phyloP scores from a whole-genome alignment of 2,797 vertebrate genomes.

The Anguilla pacifica region DNA sequence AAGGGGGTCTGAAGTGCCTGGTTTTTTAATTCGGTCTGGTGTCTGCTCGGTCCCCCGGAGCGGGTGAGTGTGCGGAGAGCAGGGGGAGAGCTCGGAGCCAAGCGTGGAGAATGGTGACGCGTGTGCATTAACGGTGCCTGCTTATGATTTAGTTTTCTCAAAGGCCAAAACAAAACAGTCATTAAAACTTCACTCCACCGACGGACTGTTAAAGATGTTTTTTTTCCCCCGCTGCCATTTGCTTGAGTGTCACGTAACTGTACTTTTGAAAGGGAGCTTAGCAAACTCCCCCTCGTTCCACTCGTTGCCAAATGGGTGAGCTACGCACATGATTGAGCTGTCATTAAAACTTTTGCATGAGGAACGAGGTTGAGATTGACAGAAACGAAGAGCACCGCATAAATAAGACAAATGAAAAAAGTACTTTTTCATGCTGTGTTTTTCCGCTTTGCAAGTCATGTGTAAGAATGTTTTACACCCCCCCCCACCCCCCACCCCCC shows the following conservation, averaged over 20 bases:
- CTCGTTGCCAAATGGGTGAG: slow-evolving; percentile 33
- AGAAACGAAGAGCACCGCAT: background rate
- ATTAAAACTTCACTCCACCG: slow-evolving; percentile 12
- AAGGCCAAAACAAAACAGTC: background rate
- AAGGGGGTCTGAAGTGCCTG: slow-evolving; percentile 47
- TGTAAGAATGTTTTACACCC: background rate
- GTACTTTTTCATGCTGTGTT: background rate
- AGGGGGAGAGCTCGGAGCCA: slow-evolving; percentile 30
- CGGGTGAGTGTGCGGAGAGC: slow-evolving; percentile 33
- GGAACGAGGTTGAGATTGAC: background rate
- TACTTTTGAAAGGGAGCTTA: slow-evolving; percentile 45
- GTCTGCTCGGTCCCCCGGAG: background rate
- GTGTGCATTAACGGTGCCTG: slow-evolving; percentile 13
- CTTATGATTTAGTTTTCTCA: slow-evolving; percentile 16
- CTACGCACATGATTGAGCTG: slow-evolving; percentile 39
- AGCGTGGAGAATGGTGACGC: slow-evolving; percentile 16
- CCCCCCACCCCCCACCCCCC: background rate
- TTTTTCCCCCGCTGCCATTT: slow-evolving; percentile 21
- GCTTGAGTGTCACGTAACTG: slow-evolving; percentile 34
- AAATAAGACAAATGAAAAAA: background rate
- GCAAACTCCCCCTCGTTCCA: slow-evolving; percentile 34
- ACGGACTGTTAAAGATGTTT: slow-evolving; percentile 28
- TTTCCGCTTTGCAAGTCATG: background rate
- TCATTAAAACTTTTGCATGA: slow-evolving; percentile 19
- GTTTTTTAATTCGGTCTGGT: slow-evolving; percentile 48